A percentile compares a stretch with the other conserved stretches of the same genome.
These are phyloP conservation scores for Neosilurus mollespiculum DNA, from an alignment of 2,797 vertebrate genomes.

Conservation along the genomic window DNA sequence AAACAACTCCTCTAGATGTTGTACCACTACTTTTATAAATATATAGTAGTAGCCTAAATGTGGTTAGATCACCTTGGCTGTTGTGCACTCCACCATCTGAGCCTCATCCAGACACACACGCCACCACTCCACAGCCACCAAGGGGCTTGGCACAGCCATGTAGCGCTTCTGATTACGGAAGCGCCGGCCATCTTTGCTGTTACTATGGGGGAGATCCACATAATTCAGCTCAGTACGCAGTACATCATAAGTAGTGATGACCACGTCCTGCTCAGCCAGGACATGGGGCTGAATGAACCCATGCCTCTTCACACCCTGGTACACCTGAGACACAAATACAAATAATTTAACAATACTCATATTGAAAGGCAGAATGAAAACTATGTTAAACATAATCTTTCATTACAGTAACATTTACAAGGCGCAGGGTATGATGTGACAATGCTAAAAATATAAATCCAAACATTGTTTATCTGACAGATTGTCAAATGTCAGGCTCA, in stretches of 20 bases:
- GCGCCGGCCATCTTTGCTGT: slow-evolving; percentile 90
- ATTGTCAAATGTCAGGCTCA: not conserved
- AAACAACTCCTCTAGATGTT: not conserved
- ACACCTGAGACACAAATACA: slow-evolving; percentile 75
- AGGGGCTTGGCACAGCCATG: slow-evolving; percentile 96
- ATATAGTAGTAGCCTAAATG: too few relatives aligned
- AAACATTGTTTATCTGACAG: not conserved
- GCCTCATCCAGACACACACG: slow-evolving; percentile 97
- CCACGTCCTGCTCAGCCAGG: slow-evolving; percentile 93
- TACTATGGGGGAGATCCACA: slow-evolving; percentile 96
- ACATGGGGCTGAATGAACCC: slow-evolving; percentile 94
- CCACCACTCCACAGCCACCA: slow-evolving; percentile 99
- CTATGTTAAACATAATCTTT: not conserved
- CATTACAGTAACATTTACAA: not conserved
- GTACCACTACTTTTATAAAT: not conserved
- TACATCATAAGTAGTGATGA: slow-evolving; percentile 97
- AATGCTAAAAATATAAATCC: not conserved
- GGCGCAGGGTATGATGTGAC: not conserved
- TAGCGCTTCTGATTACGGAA: slow-evolving; percentile 97
- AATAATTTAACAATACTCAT: not conserved
- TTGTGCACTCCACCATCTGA: slow-evolving; percentile 97
- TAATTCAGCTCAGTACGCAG: slow-evolving; percentile 95
- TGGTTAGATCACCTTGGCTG: slow-evolving; percentile 82
- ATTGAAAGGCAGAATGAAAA: not conserved
- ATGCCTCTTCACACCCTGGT: slow-evolving; percentile 96